Conservation (phyloP, 2,113 vertebrate species). For the Gorsachius goisagi region DNA sequence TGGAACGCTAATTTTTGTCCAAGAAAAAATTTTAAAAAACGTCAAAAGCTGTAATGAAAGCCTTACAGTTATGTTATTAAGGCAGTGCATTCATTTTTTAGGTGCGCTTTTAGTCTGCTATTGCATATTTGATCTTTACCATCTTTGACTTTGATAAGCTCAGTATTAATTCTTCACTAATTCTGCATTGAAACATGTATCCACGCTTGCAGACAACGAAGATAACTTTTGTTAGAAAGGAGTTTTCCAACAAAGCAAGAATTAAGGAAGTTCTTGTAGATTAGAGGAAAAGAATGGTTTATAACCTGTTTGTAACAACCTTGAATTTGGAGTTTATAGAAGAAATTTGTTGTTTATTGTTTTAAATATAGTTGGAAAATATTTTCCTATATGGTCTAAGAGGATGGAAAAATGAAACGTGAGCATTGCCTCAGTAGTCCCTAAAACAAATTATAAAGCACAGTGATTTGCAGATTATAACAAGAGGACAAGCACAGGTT, state of each 20-base stretch:
- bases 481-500: slow-evolving; percentile 26
- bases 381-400: background rate
- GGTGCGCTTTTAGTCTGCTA: background rate
- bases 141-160: slow-evolving; percentile 46
- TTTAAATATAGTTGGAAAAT: background rate
- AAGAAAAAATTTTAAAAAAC: slow-evolving; percentile 27
- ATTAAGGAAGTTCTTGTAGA: background rate
- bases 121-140: slow-evolving; percentile 31
- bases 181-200: slow-evolving; percentile 3
- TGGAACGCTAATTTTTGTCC: background rate
- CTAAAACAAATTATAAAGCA: slow-evolving; percentile 30
- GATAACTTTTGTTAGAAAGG: background rate
- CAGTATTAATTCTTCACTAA: slow-evolving; percentile 1
- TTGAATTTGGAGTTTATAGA: background rate
- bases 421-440: slow-evolving; percentile 23
- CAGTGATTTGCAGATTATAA: slow-evolving; percentile 22
- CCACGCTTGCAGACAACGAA: background rate
- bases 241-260: background rate
- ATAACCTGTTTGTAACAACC: background rate
- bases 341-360: background rate
- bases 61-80: background rate
- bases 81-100: slow-evolving; percentile 12
- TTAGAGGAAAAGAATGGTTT: background rate
- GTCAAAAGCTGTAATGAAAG: slow-evolving; percentile 22
- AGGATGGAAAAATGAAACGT: slow-evolving; percentile 32